phyloP scores from a whole-genome alignment of 2,797 vertebrate genomes.

The Argentina silus region DNA sequence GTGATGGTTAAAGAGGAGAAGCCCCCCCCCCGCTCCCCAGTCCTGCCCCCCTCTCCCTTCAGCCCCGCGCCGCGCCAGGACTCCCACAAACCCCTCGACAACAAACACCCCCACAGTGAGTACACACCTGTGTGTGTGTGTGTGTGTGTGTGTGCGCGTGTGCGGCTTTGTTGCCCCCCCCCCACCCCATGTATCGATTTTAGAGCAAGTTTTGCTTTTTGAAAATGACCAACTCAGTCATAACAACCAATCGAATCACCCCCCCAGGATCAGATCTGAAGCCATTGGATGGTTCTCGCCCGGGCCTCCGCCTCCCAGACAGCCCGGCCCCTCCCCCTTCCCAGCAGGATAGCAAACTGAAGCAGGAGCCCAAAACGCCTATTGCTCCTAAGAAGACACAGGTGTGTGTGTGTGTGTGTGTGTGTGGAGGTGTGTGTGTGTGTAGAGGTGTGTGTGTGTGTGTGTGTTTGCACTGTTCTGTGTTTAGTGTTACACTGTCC shows the following conservation, averaged over 20 bases:
- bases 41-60: constrained; percentile 82
- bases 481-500: too few relatives aligned
- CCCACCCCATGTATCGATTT: not conserved
- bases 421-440: not conserved
- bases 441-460: not conserved
- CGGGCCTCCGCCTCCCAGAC: constrained; percentile 79
- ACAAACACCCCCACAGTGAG: constrained; percentile 81
- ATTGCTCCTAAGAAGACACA: constrained; percentile 86
- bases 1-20: constrained; percentile 85
- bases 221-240: not conserved
- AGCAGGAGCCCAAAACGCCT: constrained; percentile 87
- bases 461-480: too few relatives aligned
- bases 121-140: constrained; percentile 13
- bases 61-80: constrained; percentile 81
- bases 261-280: constrained; percentile 82
- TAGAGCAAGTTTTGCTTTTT: not conserved
- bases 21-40: constrained; percentile 80
- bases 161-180: too few relatives aligned
- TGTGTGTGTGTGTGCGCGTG: not conserved
- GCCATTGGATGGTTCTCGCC: constrained; percentile 78
- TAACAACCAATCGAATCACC: not conserved
- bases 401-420: constrained; percentile 46
- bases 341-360: constrained; percentile 83
- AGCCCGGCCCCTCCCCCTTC: constrained; percentile 72
- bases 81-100: constrained; percentile 80